phyloP scores from a whole-genome alignment of 2,113 vertebrate genomes.

The Laticauda laticaudata region DNA sequence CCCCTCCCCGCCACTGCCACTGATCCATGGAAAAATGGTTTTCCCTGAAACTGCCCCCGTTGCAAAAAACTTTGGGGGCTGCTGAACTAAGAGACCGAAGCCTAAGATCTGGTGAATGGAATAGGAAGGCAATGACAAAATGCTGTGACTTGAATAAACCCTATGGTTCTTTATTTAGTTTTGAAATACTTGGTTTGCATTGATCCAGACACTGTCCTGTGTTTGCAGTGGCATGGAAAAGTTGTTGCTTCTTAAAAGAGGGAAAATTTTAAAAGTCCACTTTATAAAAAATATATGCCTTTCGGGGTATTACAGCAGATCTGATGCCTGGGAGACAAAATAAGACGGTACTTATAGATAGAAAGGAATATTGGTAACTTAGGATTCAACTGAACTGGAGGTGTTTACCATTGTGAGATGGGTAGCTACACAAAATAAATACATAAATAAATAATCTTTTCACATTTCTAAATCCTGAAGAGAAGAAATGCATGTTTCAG shows the following conservation, averaged over 20 bases:
- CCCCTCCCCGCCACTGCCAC: neutral
- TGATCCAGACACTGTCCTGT: slow-evolving; percentile 7
- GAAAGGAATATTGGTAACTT: neutral
- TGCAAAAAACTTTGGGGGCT: too few species aligned
- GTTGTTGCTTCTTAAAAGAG: neutral
- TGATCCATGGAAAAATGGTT: neutral
- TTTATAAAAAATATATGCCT: slow-evolving; percentile 3
- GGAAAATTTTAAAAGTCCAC: neutral
- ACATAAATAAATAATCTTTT: neutral
- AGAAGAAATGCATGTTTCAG: neutral
- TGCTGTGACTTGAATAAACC: neutral
- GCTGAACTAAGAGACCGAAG: slow-evolving; percentile 12
- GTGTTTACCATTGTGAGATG: neutral
- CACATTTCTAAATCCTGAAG: neutral
- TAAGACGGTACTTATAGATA: neutral
- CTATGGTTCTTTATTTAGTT: neutral
- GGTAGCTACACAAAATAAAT: neutral
- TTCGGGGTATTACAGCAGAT: neutral
- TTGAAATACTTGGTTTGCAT: slow-evolving; percentile 9
- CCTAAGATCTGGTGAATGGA: slow-evolving; percentile 5
- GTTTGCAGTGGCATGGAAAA: slow-evolving; percentile 11
- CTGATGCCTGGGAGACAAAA: neutral
- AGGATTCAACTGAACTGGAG: neutral
- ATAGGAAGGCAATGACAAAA: slow-evolving; percentile 31
- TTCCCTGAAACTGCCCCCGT: neutral